Percentiles rank a stretch among this genome's conserved stretches.
phyloP scores from a whole-genome alignment of 2,797 vertebrate species.

The Xenentodon cancila region DNA sequence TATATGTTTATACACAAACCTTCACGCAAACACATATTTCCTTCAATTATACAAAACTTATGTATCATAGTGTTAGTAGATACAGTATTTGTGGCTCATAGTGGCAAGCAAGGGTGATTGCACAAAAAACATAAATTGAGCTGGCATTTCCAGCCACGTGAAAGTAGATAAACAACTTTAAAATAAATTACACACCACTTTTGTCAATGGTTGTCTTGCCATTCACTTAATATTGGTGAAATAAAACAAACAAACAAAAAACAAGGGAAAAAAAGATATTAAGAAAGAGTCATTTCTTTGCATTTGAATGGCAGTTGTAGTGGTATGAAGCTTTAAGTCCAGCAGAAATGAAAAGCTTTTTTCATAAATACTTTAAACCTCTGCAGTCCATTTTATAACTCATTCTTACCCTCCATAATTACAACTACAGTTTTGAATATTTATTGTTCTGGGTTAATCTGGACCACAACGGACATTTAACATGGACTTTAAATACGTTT shows the following conservation, averaged over 20 bases:
- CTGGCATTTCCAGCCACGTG: slow-evolving; percentile 46
- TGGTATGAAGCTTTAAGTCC: slow-evolving; percentile 56
- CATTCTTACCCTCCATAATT: slow-evolving; percentile 11
- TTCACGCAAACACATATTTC: slow-evolving; percentile 24
- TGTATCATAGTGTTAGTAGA: slow-evolving; percentile 49
- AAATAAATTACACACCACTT: slow-evolving; percentile 73
- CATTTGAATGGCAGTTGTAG: slow-evolving; percentile 53
- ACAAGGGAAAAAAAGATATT: not conserved
- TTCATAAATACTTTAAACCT: slow-evolving; percentile 37
- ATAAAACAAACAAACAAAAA: slow-evolving; percentile 20
- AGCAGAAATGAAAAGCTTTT: slow-evolving; percentile 31
- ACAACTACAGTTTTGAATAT: slow-evolving; percentile 9
- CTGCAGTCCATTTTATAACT: slow-evolving; percentile 59
- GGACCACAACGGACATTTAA: not conserved
- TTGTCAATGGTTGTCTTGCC: slow-evolving; percentile 56
- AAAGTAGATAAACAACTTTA: slow-evolving; percentile 46
- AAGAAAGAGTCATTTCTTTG: slow-evolving; percentile 15
- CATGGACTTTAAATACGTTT: not conserved
- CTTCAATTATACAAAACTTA: slow-evolving; percentile 55
- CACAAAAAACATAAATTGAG: slow-evolving; percentile 60
- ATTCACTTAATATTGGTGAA: slow-evolving; percentile 50
- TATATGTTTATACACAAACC: slow-evolving; percentile 16
- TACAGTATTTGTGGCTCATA: slow-evolving; percentile 73
- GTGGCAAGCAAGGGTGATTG: slow-evolving; percentile 73
- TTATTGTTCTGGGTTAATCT: not conserved